Percentiles rank a stretch among this genome's conserved stretches.
Evolutionary conservation across 2,888 invertebrate species (phyloP).

Genomic region (Cryptocephalus primarius): DNA sequence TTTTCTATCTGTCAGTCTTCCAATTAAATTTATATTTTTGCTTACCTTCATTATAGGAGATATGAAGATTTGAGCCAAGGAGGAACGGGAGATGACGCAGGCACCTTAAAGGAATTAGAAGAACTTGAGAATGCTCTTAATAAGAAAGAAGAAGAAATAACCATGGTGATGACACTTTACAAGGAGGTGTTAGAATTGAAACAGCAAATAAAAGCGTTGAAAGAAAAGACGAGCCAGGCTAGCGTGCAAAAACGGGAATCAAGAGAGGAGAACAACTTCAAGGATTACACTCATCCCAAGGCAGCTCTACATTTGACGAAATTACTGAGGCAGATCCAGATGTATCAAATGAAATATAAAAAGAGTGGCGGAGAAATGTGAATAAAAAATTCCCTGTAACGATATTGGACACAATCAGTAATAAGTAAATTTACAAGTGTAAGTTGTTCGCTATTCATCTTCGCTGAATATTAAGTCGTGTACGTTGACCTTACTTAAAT

Average conservation of each 20-base stretch:
- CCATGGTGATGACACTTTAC: slow-evolving; percentile 35
- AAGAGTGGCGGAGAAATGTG: slow-evolving; percentile 6
- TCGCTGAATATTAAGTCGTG: no score
- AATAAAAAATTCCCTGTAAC: slow-evolving; percentile 3
- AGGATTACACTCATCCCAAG: slow-evolving; percentile 25
- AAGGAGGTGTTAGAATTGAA: slow-evolving; percentile 36
- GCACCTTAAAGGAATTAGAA: slow-evolving; percentile 26
- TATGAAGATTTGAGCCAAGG: slow-evolving; percentile 27
- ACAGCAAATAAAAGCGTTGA: slow-evolving; percentile 31
- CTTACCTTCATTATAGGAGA: slow-evolving; percentile 15
- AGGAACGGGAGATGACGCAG: slow-evolving; percentile 14
- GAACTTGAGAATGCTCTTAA: slow-evolving; percentile 28
- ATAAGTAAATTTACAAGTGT: not conserved
- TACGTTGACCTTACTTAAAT: not conserved
- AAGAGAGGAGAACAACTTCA: slow-evolving; percentile 12
- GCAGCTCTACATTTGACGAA: slow-evolving; percentile 33
- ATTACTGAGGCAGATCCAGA: slow-evolving; percentile 34
- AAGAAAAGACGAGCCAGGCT: slow-evolving; percentile 24
- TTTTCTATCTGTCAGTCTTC: no score
- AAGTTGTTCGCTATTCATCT: not conserved
- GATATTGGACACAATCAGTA: not conserved
- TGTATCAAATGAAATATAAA: slow-evolving; percentile 28
- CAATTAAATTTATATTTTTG: not conserved
- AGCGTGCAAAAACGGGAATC: slow-evolving; percentile 14
- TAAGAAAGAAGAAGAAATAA: slow-evolving; percentile 36